Evolutionary conservation across 64 coral and sea anemone genomes (phyloP), one percentile per base, ranked within the genome.

Genomic region (Montipora foliosa): DNA sequence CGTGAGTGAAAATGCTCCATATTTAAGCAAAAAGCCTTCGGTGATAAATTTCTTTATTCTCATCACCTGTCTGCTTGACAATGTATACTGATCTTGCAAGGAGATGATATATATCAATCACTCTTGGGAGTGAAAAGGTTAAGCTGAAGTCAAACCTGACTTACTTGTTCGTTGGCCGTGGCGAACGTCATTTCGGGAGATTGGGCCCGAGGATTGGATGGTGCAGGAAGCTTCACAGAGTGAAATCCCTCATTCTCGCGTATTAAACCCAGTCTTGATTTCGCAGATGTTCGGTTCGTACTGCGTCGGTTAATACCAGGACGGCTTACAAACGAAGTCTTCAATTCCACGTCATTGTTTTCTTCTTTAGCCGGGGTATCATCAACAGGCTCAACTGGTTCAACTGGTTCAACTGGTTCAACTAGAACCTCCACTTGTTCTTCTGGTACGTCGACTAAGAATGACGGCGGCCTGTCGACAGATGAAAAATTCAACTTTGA

Each of bases 221-320:
- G 17, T 6, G 64, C 64, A 47, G 82, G 82, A 19, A 86, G 82
- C 47, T 86, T 86, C 8, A 86, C 82, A 10, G 82, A 86, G 71
- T 86, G 82, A 71, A 86, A 86, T 8, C 82, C 82, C 16, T 72
- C 15, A 9, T 86, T 86, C 8, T 19, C 66, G 19, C 82, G 68
- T n/a, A 86, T 86, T 7, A 86, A 20, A 10, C 82, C 82, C 16
- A 86, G 67, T 9, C 66, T 86, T 45, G 82, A 86, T 71, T 86
- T 86, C 8, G 82, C 82, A 2, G 82, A 86, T 9, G 44, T 51
- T 13, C 82, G 62, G 82, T 70, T 49, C 16, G 44, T 46, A 22
- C 44, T 71, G 46, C 8, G 13, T 9, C 62, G 66, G 16, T 86
- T 72, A 2, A 52, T 46, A 46, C 62, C 8, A 57, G 11, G 11